phyloP scores from a whole-genome alignment of 2,113 vertebrate genomes.

The Sminthopsis crassicaudata region DNA sequence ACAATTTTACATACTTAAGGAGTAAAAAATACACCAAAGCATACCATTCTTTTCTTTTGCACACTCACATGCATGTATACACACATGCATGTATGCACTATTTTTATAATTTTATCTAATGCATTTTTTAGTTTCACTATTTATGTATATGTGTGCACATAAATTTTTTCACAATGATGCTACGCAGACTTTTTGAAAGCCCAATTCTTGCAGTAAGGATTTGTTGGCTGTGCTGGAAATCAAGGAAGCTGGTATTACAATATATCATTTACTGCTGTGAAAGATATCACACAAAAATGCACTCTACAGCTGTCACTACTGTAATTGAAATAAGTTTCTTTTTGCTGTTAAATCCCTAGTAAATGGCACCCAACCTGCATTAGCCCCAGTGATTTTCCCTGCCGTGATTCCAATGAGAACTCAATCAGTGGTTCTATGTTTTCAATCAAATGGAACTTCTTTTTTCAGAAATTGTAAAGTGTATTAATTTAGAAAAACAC shows the following conservation, averaged over 20 bases:
- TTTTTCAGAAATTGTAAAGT: constrained; percentile 64
- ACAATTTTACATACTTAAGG: constrained; percentile 53
- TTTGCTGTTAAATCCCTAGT: constrained; percentile 59
- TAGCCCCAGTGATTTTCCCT: constrained; percentile 64
- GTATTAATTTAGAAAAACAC: constrained; percentile 52
- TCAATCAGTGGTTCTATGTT: constrained; percentile 64
- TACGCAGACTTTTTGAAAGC: constrained; percentile 52
- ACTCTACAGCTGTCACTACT: constrained; percentile 64
- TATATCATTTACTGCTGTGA: constrained; percentile 65
- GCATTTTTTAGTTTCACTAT: not conserved
- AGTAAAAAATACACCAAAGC: not conserved
- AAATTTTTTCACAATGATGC: constrained; percentile 7
- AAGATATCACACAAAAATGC: constrained; percentile 65
- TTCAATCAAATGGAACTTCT: constrained; percentile 66
- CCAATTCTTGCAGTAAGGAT: constrained; percentile 30
- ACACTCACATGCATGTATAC: not conserved
- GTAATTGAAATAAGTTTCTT: constrained; percentile 73
- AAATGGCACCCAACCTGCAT: constrained; percentile 52
- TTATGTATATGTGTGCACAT: not conserved
- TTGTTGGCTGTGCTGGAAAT: constrained; percentile 43
- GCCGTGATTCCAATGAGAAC: constrained; percentile 69
- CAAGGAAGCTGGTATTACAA: constrained; percentile 44
- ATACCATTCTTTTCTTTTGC: not conserved
- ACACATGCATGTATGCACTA: no score
- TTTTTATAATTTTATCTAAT: not conserved